Evolutionary conservation across 1,140 invertebrate genomes (phyloP).

Genomic region (Ceratina japonica): DNA sequence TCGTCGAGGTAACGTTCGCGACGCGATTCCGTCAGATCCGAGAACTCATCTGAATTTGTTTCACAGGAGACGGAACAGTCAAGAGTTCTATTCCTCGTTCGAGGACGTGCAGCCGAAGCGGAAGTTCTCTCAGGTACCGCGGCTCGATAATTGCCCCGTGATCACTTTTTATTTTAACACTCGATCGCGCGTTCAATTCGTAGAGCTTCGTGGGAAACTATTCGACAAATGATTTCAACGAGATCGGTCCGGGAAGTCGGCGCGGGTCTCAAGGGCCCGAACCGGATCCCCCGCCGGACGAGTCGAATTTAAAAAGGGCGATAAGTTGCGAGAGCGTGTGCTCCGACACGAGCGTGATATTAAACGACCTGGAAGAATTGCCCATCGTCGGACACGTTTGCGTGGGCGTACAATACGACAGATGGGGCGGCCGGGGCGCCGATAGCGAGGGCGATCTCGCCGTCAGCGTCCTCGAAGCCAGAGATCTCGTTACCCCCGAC

Average conservation of each 20-base stretch:
- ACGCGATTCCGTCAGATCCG: no score
- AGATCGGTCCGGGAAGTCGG: slow-evolving; percentile 60
- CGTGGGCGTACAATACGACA: slow-evolving; percentile 89
- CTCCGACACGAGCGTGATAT: slow-evolving; percentile 88
- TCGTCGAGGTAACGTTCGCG: slow-evolving; percentile 68
- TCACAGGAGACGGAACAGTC: slow-evolving; percentile 69
- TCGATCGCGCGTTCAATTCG: neutral
- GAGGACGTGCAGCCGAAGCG: slow-evolving; percentile 72
- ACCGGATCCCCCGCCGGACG: slow-evolving; percentile 71
- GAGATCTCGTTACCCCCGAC: slow-evolving; percentile 84
- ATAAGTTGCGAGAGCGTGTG: slow-evolving; percentile 91
- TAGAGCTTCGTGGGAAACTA: slow-evolving; percentile 62
- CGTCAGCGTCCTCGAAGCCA: slow-evolving; percentile 88
- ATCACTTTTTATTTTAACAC: no score
- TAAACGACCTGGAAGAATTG: slow-evolving; percentile 85
- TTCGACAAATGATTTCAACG: slow-evolving; percentile 59
- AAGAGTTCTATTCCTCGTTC: slow-evolving; percentile 69
- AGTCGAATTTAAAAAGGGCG: slow-evolving; percentile 82
- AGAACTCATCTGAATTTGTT: neutral
- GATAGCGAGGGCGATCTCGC: slow-evolving; percentile 86
- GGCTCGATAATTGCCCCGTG: neutral
- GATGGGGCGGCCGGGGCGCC: slow-evolving; percentile 75
- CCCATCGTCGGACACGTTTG: slow-evolving; percentile 88
- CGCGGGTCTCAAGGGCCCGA: slow-evolving; percentile 69
- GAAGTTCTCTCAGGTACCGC: slow-evolving; percentile 69